These are phyloP conservation scores for Zoanthus solanderi DNA, from an alignment of 92 coral and sea anemone species.

Conservation along the genomic window DNA sequence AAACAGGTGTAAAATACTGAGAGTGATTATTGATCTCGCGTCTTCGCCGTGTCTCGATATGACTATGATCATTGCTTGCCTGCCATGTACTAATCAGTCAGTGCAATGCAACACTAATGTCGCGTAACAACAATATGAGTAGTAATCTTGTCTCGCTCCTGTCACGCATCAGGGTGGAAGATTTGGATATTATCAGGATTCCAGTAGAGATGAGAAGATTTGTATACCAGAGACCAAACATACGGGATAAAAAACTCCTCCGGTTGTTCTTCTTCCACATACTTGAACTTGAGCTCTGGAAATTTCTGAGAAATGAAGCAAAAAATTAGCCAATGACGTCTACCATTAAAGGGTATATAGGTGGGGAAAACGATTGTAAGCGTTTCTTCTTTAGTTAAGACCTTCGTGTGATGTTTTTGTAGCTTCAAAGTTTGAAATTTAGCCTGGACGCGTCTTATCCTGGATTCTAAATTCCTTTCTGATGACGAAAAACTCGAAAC, in stretches of 20 bases:
- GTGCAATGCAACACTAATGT: neutral
- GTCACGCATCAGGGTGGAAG: slow-evolving; percentile 86
- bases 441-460: no score
- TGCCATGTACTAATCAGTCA: no score
- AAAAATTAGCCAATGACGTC: neutral
- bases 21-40: no score
- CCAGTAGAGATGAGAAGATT: slow-evolving; percentile 93
- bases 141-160: slow-evolving; percentile 8
- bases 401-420: no score
- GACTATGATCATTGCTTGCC: no score
- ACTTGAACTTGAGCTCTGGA: slow-evolving; percentile 96
- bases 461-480: no score
- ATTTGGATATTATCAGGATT: slow-evolving; percentile 92
- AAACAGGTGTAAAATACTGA: no score
- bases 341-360: neutral
- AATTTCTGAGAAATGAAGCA: slow-evolving; percentile 71
- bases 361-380: no score
- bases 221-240: slow-evolving; percentile 98
- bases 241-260: slow-evolving; percentile 98
- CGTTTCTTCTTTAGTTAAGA: no score
- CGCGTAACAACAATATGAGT: neutral
- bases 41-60: no score
- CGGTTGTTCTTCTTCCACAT: slow-evolving; percentile 98
- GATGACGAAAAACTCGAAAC: no score
- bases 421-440: no score